Evolutionary conservation across 2,113 vertebrate species (phyloP).

Genomic region (Condylura cristata): DNA sequence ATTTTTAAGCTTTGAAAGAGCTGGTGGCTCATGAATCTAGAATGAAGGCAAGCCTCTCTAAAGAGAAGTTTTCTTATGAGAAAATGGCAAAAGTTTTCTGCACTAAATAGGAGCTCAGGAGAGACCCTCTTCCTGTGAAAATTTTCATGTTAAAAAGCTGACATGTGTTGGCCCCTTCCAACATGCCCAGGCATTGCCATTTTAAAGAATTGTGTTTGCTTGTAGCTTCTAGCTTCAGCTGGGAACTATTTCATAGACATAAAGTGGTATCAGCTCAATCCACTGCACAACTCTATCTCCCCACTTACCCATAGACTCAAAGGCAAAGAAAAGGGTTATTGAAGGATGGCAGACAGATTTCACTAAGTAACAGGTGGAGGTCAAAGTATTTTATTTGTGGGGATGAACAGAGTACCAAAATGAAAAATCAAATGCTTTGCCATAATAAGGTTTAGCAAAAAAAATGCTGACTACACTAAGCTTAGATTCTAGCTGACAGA

Average conservation of each 20-base stretch:
- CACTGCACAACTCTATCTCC: conserved; percentile 73
- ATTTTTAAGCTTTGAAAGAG: conserved; percentile 18
- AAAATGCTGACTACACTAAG: conserved; percentile 91
- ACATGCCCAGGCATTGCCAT: conserved; percentile 76
- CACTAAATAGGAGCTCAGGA: conserved; percentile 46
- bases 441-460: conserved; percentile 91
- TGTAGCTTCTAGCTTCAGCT: conserved; percentile 70
- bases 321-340: conserved; percentile 80
- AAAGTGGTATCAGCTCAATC: conserved; percentile 71
- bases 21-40: conserved; percentile 1
- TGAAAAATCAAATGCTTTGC: conserved; percentile 85
- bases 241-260: conserved; percentile 74
- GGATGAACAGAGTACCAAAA: conserved; percentile 84
- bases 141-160: conserved; percentile 72
- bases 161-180: conserved; percentile 82
- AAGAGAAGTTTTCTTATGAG: conserved; percentile 38
- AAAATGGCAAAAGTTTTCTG: conserved; percentile 52
- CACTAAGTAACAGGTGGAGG: conserved; percentile 86
- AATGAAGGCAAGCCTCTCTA: neutral
- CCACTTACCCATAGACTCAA: conserved; percentile 70
- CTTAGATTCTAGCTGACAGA: conserved; percentile 93
- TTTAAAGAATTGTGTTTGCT: conserved; percentile 44
- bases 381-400: conserved; percentile 88
- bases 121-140: conserved; percentile 69
- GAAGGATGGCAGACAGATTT: conserved; percentile 79